A percentile compares a stretch with the other conserved stretches of the same genome.
These are phyloP conservation scores for Meandrina meandrites DNA, from an alignment of 92 coral and sea anemone species.

Conservation along the genomic window DNA sequence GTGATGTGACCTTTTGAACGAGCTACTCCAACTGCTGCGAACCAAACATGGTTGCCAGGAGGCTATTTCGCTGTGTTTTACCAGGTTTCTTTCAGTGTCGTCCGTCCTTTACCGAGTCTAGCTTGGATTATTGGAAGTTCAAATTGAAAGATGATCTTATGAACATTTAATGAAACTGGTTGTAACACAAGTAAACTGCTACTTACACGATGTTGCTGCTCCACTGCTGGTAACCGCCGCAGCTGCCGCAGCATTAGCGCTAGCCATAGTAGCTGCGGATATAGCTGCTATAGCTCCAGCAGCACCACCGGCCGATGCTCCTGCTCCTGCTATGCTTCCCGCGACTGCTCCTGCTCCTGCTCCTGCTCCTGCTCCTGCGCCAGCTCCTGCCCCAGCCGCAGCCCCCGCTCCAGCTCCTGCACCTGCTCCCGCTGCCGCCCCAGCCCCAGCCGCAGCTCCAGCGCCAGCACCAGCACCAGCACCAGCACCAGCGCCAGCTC, in stretches of 20 bases:
- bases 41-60: too few species aligned
- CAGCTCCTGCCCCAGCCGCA: constrained; percentile 52
- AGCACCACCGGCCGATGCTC: constrained; percentile 15
- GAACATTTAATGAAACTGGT: background rate
- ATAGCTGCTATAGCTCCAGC: constrained; percentile 38
- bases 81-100: too few species aligned
- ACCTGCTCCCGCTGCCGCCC: constrained; percentile 15
- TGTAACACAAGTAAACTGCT: background rate
- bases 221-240: constrained; percentile 55
- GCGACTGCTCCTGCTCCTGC: constrained; percentile 28
- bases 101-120: too few species aligned
- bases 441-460: background rate
- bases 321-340: background rate
- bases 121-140: background rate
- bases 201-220: constrained; percentile 67
- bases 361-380: constrained; percentile 29
- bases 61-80: too few species aligned
- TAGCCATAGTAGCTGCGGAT: constrained; percentile 33
- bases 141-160: background rate
- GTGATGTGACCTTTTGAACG: too few species aligned
- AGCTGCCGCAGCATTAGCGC: constrained; percentile 45
- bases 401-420: constrained; percentile 35
- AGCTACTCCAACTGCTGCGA: too few species aligned
- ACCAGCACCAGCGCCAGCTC: constrained; percentile 22
- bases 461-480: constrained; percentile 20